Evolutionary conservation across 2,113 vertebrate species (phyloP).

Genomic region (Hippocampus zosterae): DNA sequence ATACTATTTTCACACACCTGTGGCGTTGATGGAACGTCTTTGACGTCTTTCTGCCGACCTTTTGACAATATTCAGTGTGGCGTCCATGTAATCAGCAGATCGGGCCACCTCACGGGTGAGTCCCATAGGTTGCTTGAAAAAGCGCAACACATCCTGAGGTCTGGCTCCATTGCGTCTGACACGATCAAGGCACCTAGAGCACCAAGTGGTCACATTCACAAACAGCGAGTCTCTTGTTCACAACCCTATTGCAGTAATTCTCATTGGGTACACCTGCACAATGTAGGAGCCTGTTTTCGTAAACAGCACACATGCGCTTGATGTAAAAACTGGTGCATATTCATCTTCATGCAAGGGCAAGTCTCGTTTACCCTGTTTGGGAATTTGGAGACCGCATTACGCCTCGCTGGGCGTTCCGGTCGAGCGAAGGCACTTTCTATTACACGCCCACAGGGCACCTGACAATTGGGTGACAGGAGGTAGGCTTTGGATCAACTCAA

Average conservation of each 20-base stretch:
- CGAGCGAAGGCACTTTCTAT: no score
- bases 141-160: constrained; percentile 67
- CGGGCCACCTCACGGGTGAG: constrained; percentile 51
- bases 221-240: not conserved
- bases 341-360: no score
- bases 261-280: not conserved
- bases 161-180: constrained; percentile 46
- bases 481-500: no score
- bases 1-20: constrained; percentile 54
- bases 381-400: no score
- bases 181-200: constrained; percentile 67
- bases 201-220: not conserved
- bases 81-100: constrained; percentile 78
- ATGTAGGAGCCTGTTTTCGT: not conserved
- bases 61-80: constrained; percentile 68
- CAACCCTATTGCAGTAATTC: not conserved
- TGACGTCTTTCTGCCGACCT: constrained; percentile 30
- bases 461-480: no score
- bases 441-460: no score
- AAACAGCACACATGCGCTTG: no score
- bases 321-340: no score
- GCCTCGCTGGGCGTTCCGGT: no score
- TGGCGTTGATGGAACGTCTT: constrained; percentile 72
- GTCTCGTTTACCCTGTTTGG: no score
- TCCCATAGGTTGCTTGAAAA: constrained; percentile 74